These are phyloP conservation scores for Petrocephalus schoutedeni DNA, from an alignment of 2,797 vertebrate species.

Conservation along the genomic window DNA sequence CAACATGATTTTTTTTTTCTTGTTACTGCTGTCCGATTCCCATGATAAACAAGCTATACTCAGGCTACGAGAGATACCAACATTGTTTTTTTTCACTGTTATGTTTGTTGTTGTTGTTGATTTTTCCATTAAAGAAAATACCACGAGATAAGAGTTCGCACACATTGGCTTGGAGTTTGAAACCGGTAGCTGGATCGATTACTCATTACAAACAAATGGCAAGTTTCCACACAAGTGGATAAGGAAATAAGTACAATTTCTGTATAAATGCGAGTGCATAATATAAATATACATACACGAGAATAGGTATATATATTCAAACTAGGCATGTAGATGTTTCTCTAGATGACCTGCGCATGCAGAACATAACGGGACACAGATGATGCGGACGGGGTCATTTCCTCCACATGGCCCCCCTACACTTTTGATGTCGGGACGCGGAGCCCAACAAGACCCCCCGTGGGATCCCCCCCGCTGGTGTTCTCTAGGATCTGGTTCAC, in stretches of 20 bases:
- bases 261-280: conserved; percentile 51
- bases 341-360: conserved; percentile 68
- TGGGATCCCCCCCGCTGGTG: conserved; percentile 89
- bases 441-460: conserved; percentile 91
- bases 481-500: conserved; percentile 98
- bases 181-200: conserved; percentile 50
- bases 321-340: conserved; percentile 31
- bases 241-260: conserved; percentile 53
- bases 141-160: conserved; percentile 33
- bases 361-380: conserved; percentile 62
- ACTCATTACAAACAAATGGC: conserved; percentile 45
- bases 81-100: conserved; percentile 24
- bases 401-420: conserved; percentile 63
- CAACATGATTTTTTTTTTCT: not conserved
- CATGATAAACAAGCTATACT: conserved; percentile 28
- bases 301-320: conserved; percentile 51
- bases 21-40: conserved; percentile 18
- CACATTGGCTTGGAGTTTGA: conserved; percentile 41
- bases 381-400: conserved; percentile 56
- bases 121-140: conserved; percentile 23
- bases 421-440: conserved; percentile 89
- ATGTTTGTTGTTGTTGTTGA: conserved; percentile 20
- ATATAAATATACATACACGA: conserved; percentile 54
- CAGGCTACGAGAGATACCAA: conserved; percentile 40
- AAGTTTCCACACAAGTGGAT: conserved; percentile 41